Evolutionary conservation across 2,888 invertebrate species (phyloP), one percentile per base, ranked within the genome.

Genomic region (Phortica okadai): DNA sequence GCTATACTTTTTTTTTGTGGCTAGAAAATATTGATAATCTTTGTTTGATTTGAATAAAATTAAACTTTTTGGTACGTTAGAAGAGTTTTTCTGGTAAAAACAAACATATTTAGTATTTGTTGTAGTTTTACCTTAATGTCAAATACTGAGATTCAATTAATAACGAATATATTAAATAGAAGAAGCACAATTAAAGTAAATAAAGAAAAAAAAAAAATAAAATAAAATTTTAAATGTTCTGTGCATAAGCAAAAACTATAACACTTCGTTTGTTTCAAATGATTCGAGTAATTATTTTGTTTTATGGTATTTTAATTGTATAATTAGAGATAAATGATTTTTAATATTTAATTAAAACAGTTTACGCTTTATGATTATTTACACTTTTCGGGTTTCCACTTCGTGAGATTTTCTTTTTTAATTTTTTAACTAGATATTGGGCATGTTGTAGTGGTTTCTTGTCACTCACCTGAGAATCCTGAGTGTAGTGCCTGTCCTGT

Each of bases 381-480:
- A n/a, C 14, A 25, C 10, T 25, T 25, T 25, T 66, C 6, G 7
- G 10, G 7, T 44, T 69, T 69, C 11, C 44, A 69, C 44, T 44
- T 25, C 6, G 7, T 33, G 11, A 66, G 33, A 72, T 73, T 33
- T 72, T 21, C 33, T 8, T 58, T 33, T 73, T 41, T 73, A 41
- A 59, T 58, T 66, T 21, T 62, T 25, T 25, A 62, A 62, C 54
- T 5, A 56, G 21, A 7, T 11, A 10, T 0, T 42, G 50, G 3
- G 3, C 1, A 11, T 50, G 1, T 11, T 11, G 14, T 6, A 50
- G 2, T 14, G 50, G 10, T 14, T 14, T 11, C 45, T 8, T 14
- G 50, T 14, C 1, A 82, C 85, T 89, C 90, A 94, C 94, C 94
- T 94, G 94, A 92, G 94, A 93, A 92, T 94, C 94, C 90, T 92